Evolutionary conservation across 2,888 invertebrate genomes (phyloP).

Genomic region (Drosophila meridiana): DNA sequence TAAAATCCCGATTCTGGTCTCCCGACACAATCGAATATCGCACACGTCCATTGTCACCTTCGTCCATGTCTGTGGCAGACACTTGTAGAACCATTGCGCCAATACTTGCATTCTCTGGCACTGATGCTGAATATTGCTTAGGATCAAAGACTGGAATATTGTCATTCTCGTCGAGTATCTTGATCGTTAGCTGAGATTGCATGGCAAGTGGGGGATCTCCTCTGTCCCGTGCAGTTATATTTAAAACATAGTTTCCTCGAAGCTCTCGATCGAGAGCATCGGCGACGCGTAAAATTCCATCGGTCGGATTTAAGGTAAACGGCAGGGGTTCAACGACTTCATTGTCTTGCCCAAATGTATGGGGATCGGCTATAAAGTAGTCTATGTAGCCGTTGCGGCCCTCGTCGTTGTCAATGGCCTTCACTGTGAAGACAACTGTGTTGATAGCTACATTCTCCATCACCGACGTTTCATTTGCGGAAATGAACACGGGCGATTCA

Average conservation of each 20-base stretch:
- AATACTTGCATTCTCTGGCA: slow-evolving; percentile 97
- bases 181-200: slow-evolving; percentile 89
- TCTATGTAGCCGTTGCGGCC: slow-evolving; percentile 96
- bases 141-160: slow-evolving; percentile 95
- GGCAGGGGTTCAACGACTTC: slow-evolving; percentile 81
- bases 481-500: slow-evolving; percentile 94
- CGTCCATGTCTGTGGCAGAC: slow-evolving; percentile 95
- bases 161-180: slow-evolving; percentile 94
- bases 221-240: slow-evolving; percentile 93
- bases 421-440: slow-evolving; percentile 94
- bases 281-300: slow-evolving; percentile 93
- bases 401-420: slow-evolving; percentile 95
- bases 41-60: slow-evolving; percentile 95
- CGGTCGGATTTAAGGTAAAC: slow-evolving; percentile 94
- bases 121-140: slow-evolving; percentile 94
- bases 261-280: slow-evolving; percentile 94
- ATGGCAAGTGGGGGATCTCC: slow-evolving; percentile 93
- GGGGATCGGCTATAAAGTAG: slow-evolving; percentile 87
- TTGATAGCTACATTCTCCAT: slow-evolving; percentile 94
- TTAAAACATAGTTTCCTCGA: slow-evolving; percentile 90
- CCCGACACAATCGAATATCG: slow-evolving; percentile 95
- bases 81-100: slow-evolving; percentile 96
- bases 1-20: slow-evolving; percentile 95
- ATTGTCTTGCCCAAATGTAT: not conserved
- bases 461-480: slow-evolving; percentile 91